These are phyloP conservation scores for Slavum lentiscoides DNA, from an alignment of 2,888 invertebrate species.

Conservation along the genomic window DNA sequence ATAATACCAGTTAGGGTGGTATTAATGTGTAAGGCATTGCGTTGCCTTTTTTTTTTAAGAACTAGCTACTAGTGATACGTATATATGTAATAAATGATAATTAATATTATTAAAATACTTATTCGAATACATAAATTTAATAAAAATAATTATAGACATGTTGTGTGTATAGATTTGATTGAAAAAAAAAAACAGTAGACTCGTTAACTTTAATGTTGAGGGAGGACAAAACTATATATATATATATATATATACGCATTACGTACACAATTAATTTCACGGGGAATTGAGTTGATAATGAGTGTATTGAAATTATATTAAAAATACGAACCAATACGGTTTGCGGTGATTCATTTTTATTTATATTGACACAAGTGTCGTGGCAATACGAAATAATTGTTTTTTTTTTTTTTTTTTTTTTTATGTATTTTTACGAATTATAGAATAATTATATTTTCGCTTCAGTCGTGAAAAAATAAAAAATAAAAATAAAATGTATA, in stretches of 20 bases:
- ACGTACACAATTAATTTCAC: background rate
- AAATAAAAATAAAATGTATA: background rate
- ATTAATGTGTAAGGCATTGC: background rate
- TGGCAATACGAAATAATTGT: background rate
- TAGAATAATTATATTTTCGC: background rate
- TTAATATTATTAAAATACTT: too few species aligned
- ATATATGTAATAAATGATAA: too few species aligned
- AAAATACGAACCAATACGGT: background rate
- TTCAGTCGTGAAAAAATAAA: background rate
- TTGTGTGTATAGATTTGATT: too few species aligned
- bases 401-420: background rate
- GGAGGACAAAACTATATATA: background rate
- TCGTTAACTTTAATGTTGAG: background rate
- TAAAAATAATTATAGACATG: too few species aligned
- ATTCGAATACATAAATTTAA: too few species aligned
- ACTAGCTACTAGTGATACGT: too few species aligned
- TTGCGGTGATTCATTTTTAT: background rate
- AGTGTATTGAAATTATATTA: background rate
- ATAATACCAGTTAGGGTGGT: background rate
- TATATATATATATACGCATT: background rate
- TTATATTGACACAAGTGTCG: conserved; percentile 4
- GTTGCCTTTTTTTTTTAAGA: background rate
- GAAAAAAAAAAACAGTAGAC: background rate
- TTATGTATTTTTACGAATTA: background rate
- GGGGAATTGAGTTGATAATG: background rate